These are phyloP conservation scores for Crotalus tigris DNA, from an alignment of 2,113 vertebrate species.

Conservation along the genomic window DNA sequence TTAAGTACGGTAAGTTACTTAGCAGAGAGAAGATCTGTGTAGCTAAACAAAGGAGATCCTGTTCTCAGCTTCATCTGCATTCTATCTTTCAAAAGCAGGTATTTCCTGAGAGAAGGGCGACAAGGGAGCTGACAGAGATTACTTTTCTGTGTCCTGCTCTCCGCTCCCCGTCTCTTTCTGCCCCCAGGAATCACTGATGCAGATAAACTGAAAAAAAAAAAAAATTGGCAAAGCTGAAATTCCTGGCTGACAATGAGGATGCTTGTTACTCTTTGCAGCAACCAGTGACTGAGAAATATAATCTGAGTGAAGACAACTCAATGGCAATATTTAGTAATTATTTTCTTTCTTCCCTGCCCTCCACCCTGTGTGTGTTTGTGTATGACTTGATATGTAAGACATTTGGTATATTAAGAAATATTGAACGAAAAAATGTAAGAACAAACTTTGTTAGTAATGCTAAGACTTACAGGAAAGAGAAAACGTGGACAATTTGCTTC, in stretches of 20 bases:
- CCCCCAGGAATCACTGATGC: background rate
- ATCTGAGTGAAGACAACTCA: background rate
- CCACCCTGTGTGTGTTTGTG: background rate
- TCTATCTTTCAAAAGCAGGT: constrained; percentile 45
- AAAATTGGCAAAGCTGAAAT: background rate
- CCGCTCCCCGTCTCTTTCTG: background rate
- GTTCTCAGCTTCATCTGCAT: constrained; percentile 31
- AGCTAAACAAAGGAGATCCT: constrained; percentile 37
- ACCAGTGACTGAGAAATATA: background rate
- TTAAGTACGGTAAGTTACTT: background rate
- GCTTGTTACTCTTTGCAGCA: background rate
- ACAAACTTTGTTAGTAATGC: too few relatives aligned
- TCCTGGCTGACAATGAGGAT: background rate
- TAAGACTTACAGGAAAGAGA: background rate
- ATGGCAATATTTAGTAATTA: background rate
- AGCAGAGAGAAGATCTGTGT: background rate
- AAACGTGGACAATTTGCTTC: background rate
- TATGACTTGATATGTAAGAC: background rate
- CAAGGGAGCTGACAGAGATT: constrained; percentile 26
- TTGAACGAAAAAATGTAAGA: background rate
- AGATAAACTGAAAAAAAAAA: background rate
- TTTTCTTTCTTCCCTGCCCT: background rate
- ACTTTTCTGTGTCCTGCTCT: constrained; percentile 30
- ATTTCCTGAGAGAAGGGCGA: constrained; percentile 59
- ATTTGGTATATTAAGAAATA: background rate